Percentiles rank a stretch among this genome's conserved stretches.
phyloP scores from a whole-genome alignment of 2,113 vertebrate genomes.

The Phainopepla nitens region DNA sequence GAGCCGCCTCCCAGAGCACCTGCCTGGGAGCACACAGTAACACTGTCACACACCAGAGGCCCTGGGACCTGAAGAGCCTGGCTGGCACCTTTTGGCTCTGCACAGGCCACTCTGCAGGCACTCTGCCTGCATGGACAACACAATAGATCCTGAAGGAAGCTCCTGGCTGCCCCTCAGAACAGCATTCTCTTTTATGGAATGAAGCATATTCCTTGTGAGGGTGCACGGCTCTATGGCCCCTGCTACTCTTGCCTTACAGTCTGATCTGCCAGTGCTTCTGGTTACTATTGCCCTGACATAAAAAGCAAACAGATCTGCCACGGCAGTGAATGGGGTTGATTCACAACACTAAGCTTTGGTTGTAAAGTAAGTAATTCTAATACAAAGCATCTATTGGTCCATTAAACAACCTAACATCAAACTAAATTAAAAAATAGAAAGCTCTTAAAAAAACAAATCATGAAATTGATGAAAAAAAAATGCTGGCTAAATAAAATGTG shows the following conservation, averaged over 20 bases:
- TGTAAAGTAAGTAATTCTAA: background rate
- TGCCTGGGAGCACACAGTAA: accelerated
- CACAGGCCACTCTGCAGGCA: background rate
- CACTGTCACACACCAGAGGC: accelerated
- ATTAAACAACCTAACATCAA: background rate
- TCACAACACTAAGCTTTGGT: background rate
- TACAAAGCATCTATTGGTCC: background rate
- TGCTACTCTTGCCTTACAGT: background rate
- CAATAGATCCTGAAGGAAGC: background rate
- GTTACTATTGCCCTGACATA: background rate
- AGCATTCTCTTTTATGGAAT: background rate
- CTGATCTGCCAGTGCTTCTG: background rate
- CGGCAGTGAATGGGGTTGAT: background rate
- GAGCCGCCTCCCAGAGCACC: background rate
- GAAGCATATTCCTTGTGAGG: accelerated
- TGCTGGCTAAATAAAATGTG: background rate
- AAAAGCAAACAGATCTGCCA: background rate
- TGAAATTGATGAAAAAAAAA: background rate
- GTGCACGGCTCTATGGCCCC: background rate
- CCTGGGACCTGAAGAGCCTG: background rate
- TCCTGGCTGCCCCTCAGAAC: background rate
- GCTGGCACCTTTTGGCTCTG: background rate
- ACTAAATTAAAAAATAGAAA: background rate
- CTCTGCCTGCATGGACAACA: accelerated
- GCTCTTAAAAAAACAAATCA: background rate